Evolutionary conservation across 2,888 invertebrate genomes (phyloP), one percentile per base, ranked within the genome.

Genomic region (Neoitamus cyanurus): DNA sequence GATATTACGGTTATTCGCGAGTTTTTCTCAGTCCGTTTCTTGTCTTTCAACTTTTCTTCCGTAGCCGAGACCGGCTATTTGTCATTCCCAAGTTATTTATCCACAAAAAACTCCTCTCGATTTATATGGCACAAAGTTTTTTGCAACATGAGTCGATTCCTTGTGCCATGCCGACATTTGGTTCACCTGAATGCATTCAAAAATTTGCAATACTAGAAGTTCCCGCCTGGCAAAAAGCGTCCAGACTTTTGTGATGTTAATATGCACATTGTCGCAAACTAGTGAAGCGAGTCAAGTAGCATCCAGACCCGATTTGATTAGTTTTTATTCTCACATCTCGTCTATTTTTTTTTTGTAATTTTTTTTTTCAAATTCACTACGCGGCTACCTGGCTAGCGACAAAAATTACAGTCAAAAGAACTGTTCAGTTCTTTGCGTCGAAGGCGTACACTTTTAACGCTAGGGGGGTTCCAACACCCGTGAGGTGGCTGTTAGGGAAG

Each of bases 1-100:
- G 80, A 58, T 58, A 20, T 80, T 80, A 80, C 80, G 80, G 80
- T 80, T 80, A 80, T 68, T 58, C 80, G 20, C 42, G 30, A 36
- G 48, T 30, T 48, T 80, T 80, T 80, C 58, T 80, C 80, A 1
- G 20, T 34, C 58, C 34, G 30, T 34, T 58, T 48, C 80, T 58
- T 30, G 30, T 25, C 28, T 78, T 78, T 58, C 58, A 58, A 31
- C 80, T 80, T 80, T 58, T 68, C 80, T 80, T 48, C 80, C 48
- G 80, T 68, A 68, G 46, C 25, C 31, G 31, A 34, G 15, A 34
- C 28, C 25, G 58, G 11, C 28, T 80, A 30, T 42, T 80, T 68
- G 34, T 80, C 30, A 58, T 80, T 58, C 13, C 20, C 31, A 58
- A 30, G 48, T 20, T 58, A 58, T 58, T 58, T 58, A 3, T 25